Percentiles rank a stretch among this genome's conserved stretches.
These are phyloP conservation scores for Bombyx mori DNA, from an alignment of 1,140 invertebrate species.

Conservation along the genomic window ASM3026992v2 NC_085120.1:1904501-1905000, in stretches of 20 bases:
- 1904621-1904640: no score
- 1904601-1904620: no score
- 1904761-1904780: conserved; percentile 16
- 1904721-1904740: no score
- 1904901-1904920: conserved; percentile 1
- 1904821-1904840: conserved; percentile 11
- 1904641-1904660: no score
- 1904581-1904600: no score
- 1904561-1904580: no score
- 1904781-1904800: conserved; percentile 14
- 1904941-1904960: conserved; percentile 11
- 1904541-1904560: no score
- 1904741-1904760: conserved; percentile 6
- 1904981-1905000: background rate
- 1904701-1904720: no score
- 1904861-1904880: conserved; percentile 9
- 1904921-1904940: conserved; percentile 19
- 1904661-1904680: no score
- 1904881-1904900: conserved; percentile 17
- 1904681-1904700: no score
- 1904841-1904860: background rate
- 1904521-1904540: no score
- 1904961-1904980: background rate
- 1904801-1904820: conserved; percentile 7
- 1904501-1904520: no score